A percentile compares a stretch with the other conserved stretches of the same genome.
phyloP scores from a whole-genome alignment of 2,797 vertebrate species.

The Erethizon dorsatum region DNA sequence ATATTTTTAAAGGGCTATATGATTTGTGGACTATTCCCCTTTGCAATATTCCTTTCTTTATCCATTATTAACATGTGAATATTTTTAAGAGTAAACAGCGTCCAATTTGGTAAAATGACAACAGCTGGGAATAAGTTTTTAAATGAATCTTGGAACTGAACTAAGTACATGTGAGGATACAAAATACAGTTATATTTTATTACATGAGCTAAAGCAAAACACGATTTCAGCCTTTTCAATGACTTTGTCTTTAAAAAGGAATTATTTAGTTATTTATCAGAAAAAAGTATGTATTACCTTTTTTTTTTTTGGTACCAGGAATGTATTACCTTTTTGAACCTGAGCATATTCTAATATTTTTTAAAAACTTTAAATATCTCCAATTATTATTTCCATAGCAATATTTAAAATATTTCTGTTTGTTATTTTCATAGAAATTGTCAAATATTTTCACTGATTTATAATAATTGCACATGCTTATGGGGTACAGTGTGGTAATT shows the following conservation, averaged over 20 bases:
- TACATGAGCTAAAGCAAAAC: not conserved
- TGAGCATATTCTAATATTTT: not conserved
- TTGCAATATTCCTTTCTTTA: not conserved
- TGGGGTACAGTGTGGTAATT: not conserved
- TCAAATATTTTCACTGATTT: not conserved
- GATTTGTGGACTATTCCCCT: not conserved
- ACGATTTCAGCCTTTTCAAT: conserved; percentile 2
- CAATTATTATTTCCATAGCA: not conserved
- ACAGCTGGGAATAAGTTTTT: not conserved
- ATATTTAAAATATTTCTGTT: not conserved
- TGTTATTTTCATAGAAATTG: not conserved
- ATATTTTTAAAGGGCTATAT: not conserved
- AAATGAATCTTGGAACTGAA: not conserved
- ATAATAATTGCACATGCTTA: not conserved
- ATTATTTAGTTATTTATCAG: not conserved
- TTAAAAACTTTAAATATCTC: not conserved
- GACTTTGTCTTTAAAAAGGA: not conserved
- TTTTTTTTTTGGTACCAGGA: not conserved
- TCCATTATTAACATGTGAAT: not conserved
- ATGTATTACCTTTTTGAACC: not conserved
- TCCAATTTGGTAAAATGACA: not conserved
- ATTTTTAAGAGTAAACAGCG: conserved; percentile 17
- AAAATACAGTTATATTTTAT: conserved; percentile 47
- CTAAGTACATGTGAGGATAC: not conserved
- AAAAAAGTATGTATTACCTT: not conserved